A percentile compares a stretch with the other conserved stretches of the same genome.
Evolutionary conservation across 2,113 vertebrate species (phyloP).

Genomic region (Solea solea): DNA sequence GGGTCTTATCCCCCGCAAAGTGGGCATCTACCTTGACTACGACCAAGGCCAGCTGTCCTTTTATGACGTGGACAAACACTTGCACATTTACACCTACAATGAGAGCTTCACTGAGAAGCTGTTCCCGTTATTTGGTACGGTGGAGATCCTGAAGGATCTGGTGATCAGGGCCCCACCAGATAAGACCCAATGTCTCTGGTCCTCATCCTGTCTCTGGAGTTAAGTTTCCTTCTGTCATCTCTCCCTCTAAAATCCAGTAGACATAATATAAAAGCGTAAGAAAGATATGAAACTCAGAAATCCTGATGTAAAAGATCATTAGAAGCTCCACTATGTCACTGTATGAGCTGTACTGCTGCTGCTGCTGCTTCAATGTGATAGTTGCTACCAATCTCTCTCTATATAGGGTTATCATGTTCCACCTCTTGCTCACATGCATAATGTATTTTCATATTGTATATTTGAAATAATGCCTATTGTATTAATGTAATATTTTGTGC

Average conservation of each 20-base stretch:
- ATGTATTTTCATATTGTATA: slow-evolving; percentile 55
- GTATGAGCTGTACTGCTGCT: slow-evolving; percentile 25
- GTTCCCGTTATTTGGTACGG: slow-evolving; percentile 82
- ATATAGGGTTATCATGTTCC: slow-evolving; percentile 47
- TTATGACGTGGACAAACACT: slow-evolving; percentile 76
- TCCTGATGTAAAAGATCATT: slow-evolving; percentile 57
- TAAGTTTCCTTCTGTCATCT: slow-evolving; percentile 41
- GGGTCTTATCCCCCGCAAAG: slow-evolving; percentile 74
- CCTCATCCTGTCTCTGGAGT: slow-evolving; percentile 75
- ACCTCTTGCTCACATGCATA: slow-evolving; percentile 43
- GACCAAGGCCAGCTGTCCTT: slow-evolving; percentile 81
- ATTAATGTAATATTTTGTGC: slow-evolving; percentile 59
- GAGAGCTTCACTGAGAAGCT: slow-evolving; percentile 79
- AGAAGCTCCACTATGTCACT: slow-evolving; percentile 53
- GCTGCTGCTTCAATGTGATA: slow-evolving; percentile 68
- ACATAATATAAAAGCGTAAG: slow-evolving; percentile 34
- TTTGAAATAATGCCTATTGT: slow-evolving; percentile 47
- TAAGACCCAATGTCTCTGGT: slow-evolving; percentile 71
- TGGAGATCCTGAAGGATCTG: slow-evolving; percentile 82
- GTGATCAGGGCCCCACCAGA: slow-evolving; percentile 74
- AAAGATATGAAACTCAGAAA: slow-evolving; percentile 33
- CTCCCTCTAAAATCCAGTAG: slow-evolving; percentile 33
- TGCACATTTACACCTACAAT: slow-evolving; percentile 84
- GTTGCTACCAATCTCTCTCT: slow-evolving; percentile 38
- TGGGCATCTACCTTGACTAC: slow-evolving; percentile 82